Conservation (phyloP, 92 coral and sea anemone genomes). For the Metridium senile region DNA sequence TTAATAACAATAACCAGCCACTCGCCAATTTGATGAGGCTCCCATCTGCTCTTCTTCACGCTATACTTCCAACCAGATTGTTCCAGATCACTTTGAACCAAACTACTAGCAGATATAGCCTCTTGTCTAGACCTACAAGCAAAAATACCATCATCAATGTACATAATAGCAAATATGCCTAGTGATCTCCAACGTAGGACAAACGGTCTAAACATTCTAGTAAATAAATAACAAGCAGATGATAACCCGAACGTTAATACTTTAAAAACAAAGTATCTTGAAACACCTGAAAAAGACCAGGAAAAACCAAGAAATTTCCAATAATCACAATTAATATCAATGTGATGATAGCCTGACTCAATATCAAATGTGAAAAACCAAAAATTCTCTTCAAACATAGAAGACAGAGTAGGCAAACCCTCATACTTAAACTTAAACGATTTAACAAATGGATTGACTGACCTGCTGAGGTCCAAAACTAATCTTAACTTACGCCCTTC, state of each 20-base stretch:
- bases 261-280: slow-evolving; percentile 31
- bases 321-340: slow-evolving; percentile 42
- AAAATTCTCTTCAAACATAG: neutral
- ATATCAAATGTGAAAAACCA: neutral
- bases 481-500: slow-evolving; percentile 54
- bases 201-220: slow-evolving; percentile 44
- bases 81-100: slow-evolving; percentile 34
- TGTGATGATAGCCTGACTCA: slow-evolving; percentile 44
- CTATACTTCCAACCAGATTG: slow-evolving; percentile 36
- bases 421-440: slow-evolving; percentile 55
- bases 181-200: slow-evolving; percentile 37
- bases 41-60: slow-evolving; percentile 32
- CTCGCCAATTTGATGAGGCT: slow-evolving; percentile 21
- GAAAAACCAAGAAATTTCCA: slow-evolving; percentile 38
- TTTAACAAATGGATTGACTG: slow-evolving; percentile 44
- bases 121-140: slow-evolving; percentile 6
- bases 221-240: slow-evolving; percentile 43
- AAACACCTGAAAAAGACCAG: slow-evolving; percentile 30
- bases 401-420: slow-evolving; percentile 40
- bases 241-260: slow-evolving; percentile 47
- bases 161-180: neutral
- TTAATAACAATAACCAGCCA: neutral
- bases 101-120: slow-evolving; percentile 20
- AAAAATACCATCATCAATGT: slow-evolving; percentile 21
- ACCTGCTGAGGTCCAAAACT: slow-evolving; percentile 58